Conservation (phyloP, 2,888 invertebrate genomes). For the Drosophila tanythrix region DNA sequence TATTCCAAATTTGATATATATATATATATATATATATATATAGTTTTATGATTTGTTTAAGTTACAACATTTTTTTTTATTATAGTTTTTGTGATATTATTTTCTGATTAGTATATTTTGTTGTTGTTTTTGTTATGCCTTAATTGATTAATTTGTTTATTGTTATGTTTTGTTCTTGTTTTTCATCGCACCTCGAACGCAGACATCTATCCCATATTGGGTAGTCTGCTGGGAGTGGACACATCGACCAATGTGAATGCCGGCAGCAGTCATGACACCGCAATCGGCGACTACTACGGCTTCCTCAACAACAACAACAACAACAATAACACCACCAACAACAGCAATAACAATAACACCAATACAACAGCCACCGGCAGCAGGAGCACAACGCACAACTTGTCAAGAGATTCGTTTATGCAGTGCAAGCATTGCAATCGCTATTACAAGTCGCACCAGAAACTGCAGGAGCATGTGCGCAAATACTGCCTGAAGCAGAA, state of each 20-base stretch:
- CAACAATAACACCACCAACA: conserved; percentile 40
- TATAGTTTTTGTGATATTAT: conserved; percentile 32
- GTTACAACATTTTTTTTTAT: conserved; percentile 26
- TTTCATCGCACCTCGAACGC: conserved; percentile 42
- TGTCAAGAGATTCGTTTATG: conserved; percentile 75
- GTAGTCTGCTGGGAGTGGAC: conserved; percentile 84
- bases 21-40: no score
- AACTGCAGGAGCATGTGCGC: conserved; percentile 83
- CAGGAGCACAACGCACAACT: conserved; percentile 30
- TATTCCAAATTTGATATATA: background rate
- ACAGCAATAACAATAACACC: conserved; percentile 22
- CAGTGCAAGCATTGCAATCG: conserved; percentile 84
- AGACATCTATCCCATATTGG: conserved; percentile 84
- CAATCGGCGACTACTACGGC: conserved; percentile 68
- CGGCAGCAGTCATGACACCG: conserved; percentile 49
- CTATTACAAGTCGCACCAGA: conserved; percentile 83
- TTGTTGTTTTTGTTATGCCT: conserved; percentile 9
- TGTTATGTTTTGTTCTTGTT: conserved; percentile 52
- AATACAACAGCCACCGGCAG: conserved; percentile 9
- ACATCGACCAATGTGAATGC: conserved; percentile 65
- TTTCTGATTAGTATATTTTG: conserved; percentile 21
- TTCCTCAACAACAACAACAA: conserved; percentile 71
- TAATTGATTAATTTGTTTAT: conserved; percentile 51
- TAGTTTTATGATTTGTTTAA: conserved; percentile 12
- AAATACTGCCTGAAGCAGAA: conserved; percentile 85